Evolutionary conservation across 2,888 invertebrate species (phyloP).

Genomic region (Leptopterna dolabrata): DNA sequence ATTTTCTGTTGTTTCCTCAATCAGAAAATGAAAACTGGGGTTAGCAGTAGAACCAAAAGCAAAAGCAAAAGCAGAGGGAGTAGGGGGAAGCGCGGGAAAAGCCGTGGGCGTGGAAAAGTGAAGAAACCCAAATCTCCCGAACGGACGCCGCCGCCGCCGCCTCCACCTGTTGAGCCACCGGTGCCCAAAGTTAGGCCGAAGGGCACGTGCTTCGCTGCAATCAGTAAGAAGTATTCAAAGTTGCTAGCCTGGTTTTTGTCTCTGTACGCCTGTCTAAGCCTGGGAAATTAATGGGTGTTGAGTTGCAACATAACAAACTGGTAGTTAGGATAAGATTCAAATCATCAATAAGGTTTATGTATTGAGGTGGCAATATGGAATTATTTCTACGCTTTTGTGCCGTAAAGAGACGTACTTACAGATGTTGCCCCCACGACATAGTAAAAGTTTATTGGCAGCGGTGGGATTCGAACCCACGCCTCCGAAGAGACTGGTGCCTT

Average conservation of each 20-base stretch:
- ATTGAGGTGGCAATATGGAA: too few relatives aligned
- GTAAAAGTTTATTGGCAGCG: slow-evolving; percentile 73
- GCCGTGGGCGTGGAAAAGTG: background rate
- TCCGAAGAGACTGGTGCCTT: slow-evolving; percentile 90
- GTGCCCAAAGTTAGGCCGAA: slow-evolving; percentile 11
- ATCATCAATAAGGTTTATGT: too few relatives aligned
- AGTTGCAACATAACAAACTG: too few relatives aligned
- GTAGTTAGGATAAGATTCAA: too few relatives aligned
- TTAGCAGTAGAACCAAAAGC: background rate
- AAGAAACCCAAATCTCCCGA: background rate
- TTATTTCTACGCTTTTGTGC: too few relatives aligned
- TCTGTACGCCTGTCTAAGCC: too few relatives aligned
- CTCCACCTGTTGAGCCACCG: background rate
- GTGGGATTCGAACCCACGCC: slow-evolving; percentile 91
- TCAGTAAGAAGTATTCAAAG: background rate
- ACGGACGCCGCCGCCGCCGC: background rate
- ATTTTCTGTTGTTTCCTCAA: too few relatives aligned
- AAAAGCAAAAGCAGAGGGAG: background rate
- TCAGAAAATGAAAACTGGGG: background rate
- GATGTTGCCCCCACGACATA: too few relatives aligned
- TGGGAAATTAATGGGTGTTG: too few relatives aligned
- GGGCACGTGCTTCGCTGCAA: background rate
- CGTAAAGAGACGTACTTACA: too few relatives aligned
- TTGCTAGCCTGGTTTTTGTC: too few relatives aligned
- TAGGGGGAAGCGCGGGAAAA: background rate